Evolutionary conservation across 2,888 invertebrate species (phyloP).

Genomic region (Liopterus haemorrhoidalis): DNA sequence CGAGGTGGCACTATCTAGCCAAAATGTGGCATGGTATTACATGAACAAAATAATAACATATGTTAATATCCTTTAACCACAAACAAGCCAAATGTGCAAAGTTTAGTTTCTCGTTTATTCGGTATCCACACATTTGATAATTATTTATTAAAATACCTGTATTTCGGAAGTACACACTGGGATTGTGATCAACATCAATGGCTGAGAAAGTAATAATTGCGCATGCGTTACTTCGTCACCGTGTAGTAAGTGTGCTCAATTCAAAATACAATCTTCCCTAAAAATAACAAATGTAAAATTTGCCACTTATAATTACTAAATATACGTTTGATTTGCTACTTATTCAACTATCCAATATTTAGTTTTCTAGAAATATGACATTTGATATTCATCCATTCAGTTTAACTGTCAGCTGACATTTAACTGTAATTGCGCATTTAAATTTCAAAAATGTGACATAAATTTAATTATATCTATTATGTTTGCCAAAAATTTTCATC

Average conservation of each 20-base stretch:
- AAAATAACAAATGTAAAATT: slow-evolving; percentile 1
- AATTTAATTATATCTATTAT: too few relatives aligned
- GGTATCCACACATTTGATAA: slow-evolving; percentile 15
- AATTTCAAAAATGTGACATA: too few relatives aligned
- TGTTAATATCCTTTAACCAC: background rate
- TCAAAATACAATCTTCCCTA: slow-evolving; percentile 10
- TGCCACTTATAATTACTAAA: background rate
- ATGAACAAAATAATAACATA: background rate
- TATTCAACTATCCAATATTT: too few relatives aligned
- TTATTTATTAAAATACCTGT: slow-evolving; percentile 21
- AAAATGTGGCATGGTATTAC: background rate
- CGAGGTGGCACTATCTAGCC: slow-evolving; percentile 21
- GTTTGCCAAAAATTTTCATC: too few relatives aligned
- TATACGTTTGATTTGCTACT: too few relatives aligned
- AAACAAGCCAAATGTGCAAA: background rate
- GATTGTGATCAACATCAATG: slow-evolving; percentile 47
- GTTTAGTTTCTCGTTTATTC: slow-evolving; percentile 1
- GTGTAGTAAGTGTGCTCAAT: slow-evolving; percentile 15
- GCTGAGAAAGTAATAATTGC: slow-evolving; percentile 47
- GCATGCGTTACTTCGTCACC: slow-evolving; percentile 35
- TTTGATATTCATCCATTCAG: too few relatives aligned
- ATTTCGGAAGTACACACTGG: slow-evolving; percentile 24
- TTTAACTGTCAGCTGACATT: too few relatives aligned
- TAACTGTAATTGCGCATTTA: too few relatives aligned
- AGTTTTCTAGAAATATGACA: too few relatives aligned